A percentile compares a stretch with the other conserved stretches of the same genome.
Conservation (phyloP, 2,113 vertebrate species). For the Myotis lucifugus region DNA sequence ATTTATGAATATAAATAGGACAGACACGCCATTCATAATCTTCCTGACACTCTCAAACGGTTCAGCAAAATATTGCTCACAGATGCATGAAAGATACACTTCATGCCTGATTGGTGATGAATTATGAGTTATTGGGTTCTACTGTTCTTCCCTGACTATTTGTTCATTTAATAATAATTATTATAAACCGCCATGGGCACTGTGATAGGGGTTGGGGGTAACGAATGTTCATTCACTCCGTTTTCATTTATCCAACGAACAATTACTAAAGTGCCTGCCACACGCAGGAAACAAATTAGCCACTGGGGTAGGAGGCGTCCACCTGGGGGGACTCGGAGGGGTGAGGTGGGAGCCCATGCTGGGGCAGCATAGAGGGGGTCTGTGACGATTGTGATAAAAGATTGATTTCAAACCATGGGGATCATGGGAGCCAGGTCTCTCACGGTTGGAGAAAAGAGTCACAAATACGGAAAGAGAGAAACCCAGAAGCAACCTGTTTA, state of each 20-base stretch:
- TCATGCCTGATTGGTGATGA: background rate
- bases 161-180: conserved; percentile 21
- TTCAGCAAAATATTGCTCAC: background rate
- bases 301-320: fast-evolving
- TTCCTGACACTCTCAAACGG: background rate
- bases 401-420: background rate
- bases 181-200: background rate
- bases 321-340: background rate
- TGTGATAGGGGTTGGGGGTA: background rate
- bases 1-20: conserved; percentile 38
- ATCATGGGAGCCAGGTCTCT: background rate
- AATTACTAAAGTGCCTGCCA: background rate
- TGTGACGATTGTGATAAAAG: background rate
- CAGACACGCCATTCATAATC: background rate
- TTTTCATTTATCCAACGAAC: background rate
- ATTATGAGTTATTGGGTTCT: background rate
- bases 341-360: background rate
- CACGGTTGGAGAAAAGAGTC: background rate
- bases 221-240: background rate
- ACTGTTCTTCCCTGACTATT: background rate
- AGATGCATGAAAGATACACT: background rate
- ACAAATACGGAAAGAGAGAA: background rate
- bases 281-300: background rate
- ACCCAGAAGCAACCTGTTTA: background rate
- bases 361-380: background rate